phyloP scores from a whole-genome alignment of 1,140 invertebrate species.

The Holotrichia oblita region DNA sequence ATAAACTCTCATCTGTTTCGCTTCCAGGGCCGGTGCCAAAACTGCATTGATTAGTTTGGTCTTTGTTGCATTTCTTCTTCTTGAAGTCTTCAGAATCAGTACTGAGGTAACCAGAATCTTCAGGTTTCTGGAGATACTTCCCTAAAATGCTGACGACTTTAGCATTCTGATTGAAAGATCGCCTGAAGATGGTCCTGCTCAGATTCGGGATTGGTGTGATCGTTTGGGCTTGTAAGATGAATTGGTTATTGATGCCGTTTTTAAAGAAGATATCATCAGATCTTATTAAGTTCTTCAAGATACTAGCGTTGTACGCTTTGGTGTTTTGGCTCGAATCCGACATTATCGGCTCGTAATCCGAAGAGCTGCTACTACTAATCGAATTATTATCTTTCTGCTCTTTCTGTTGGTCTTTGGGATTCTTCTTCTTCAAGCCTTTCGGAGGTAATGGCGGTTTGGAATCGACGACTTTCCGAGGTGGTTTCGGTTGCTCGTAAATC shows the following conservation, averaged over 20 bases:
- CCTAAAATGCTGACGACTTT: background rate
- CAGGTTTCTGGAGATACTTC: conserved; percentile 45
- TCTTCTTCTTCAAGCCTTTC: conserved; percentile 74
- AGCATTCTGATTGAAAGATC: conserved; percentile 3
- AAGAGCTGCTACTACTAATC: conserved; percentile 54
- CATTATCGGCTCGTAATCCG: conserved; percentile 60
- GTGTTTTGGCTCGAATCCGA: too few relatives aligned
- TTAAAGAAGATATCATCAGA: conserved; percentile 47
- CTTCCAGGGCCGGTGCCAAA: conserved; percentile 67
- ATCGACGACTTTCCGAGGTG: conserved; percentile 64
- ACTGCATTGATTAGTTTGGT: conserved; percentile 58
- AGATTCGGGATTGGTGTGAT: conserved; percentile 7
- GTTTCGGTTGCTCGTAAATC: conserved; percentile 71
- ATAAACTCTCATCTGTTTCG: conserved; percentile 75
- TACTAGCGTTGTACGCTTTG: too few relatives aligned
- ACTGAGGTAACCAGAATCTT: too few relatives aligned
- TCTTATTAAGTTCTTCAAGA: conserved; percentile 46
- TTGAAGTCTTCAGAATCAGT: conserved; percentile 73
- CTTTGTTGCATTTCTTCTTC: too few relatives aligned
- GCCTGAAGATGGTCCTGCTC: background rate
- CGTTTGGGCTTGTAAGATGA: conserved; percentile 45
- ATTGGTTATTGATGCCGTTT: too few relatives aligned
- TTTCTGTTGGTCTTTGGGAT: conserved; percentile 52
- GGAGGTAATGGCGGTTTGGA: conserved; percentile 62
- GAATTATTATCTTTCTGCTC: conserved; percentile 58